These are phyloP conservation scores for Pelvicachromis taeniatus DNA, from an alignment of 2,113 vertebrate species.

Conservation along the genomic window DNA sequence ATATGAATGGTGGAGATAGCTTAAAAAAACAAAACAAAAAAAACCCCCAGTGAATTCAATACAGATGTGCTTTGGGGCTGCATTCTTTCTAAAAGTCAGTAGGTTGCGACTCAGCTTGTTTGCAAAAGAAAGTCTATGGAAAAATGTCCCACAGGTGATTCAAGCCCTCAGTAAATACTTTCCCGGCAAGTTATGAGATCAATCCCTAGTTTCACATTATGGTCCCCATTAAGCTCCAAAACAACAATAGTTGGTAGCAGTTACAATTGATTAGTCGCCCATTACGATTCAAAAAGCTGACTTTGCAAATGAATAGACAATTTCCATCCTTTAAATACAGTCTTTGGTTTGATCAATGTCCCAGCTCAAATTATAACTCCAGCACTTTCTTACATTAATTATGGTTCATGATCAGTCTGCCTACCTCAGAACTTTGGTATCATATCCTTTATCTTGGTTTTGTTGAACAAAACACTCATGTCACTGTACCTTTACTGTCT, in stretches of 20 bases:
- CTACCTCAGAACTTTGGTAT: not conserved
- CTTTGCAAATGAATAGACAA: not conserved
- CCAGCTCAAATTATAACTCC: not conserved
- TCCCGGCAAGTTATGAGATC: not conserved
- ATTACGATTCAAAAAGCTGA: not conserved
- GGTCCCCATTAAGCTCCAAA: not conserved
- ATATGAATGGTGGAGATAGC: not conserved
- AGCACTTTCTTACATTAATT: not conserved
- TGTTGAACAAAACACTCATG: not conserved
- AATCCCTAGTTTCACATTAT: not conserved
- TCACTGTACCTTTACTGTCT: not conserved
- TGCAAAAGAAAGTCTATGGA: not conserved
- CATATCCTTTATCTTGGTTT: not conserved
- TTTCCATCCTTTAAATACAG: not conserved
- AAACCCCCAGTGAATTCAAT: not conserved
- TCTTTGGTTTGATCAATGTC: not conserved
- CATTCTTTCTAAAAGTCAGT: not conserved
- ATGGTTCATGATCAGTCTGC: not conserved
- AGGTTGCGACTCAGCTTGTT: not conserved
- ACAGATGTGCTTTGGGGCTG: not conserved
- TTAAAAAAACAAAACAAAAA: not conserved
- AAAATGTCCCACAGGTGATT: not conserved
- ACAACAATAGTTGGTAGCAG: not conserved
- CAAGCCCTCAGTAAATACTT: not conserved
- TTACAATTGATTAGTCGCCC: not conserved